Evolutionary conservation across 2,888 invertebrate genomes (phyloP).

Genomic region (Euproctis similis): DNA sequence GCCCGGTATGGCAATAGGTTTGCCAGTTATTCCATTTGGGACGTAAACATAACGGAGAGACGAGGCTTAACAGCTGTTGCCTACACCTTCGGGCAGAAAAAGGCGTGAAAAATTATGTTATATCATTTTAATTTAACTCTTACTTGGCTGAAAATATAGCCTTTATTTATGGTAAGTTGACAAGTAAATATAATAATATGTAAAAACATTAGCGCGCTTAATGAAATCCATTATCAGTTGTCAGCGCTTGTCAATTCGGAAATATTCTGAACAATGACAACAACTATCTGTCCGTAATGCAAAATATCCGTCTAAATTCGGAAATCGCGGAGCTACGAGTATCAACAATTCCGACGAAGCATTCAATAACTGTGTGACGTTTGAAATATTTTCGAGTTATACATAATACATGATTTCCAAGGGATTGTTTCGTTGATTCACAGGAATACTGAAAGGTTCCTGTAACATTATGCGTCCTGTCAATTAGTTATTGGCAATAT

Average conservation of each 20-base stretch:
- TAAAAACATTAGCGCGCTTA: slow-evolving; percentile 27
- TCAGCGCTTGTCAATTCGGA: slow-evolving; percentile 25
- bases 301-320: slow-evolving; percentile 31
- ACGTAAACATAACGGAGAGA: too few species aligned
- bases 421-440: background rate
- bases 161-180: too few species aligned
- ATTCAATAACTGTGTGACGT: slow-evolving; percentile 13
- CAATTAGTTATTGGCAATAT: slow-evolving; percentile 1
- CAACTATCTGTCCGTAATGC: slow-evolving; percentile 9
- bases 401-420: slow-evolving; percentile 28
- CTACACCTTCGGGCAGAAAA: too few species aligned
- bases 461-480: slow-evolving; percentile 9
- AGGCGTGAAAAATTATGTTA: too few species aligned
- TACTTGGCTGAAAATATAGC: too few species aligned
- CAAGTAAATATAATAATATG: too few species aligned
- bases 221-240: slow-evolving; percentile 35
- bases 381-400: slow-evolving; percentile 25
- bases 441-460: slow-evolving; percentile 11
- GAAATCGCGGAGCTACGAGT: slow-evolving; percentile 32
- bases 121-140: too few species aligned
- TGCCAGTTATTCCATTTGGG: too few species aligned
- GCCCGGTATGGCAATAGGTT: too few species aligned
- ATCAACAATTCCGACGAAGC: slow-evolving; percentile 53
- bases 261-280: slow-evolving; percentile 7
- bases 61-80: too few species aligned